These are phyloP conservation scores for Otolemur garnettii DNA, from an alignment of 2,113 vertebrate genomes.

Conservation along the genomic window DNA sequence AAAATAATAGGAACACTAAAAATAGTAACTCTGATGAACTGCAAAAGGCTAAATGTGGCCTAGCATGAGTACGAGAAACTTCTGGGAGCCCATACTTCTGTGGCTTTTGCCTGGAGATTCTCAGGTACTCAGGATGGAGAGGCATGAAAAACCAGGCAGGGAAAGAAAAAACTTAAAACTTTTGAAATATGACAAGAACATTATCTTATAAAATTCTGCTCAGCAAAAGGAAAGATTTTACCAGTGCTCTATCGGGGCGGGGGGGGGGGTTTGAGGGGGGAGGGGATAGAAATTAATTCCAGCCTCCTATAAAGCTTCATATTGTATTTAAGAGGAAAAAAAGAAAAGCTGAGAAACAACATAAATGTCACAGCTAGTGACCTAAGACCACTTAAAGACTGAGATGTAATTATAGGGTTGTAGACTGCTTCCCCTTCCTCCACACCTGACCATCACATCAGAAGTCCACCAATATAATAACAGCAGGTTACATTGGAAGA, in stretches of 20 bases:
- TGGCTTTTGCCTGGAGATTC: not conserved
- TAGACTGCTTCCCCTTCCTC: not conserved
- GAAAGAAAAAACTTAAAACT: not conserved
- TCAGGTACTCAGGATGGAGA: not conserved
- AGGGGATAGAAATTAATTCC: not conserved
- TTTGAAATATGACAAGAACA: not conserved
- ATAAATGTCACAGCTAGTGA: not conserved
- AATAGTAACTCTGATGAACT: not conserved
- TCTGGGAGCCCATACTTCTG: not conserved
- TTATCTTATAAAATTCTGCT: not conserved
- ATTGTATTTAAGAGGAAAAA: not conserved
- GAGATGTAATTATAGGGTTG: not conserved
- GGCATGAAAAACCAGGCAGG: not conserved
- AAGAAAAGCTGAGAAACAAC: not conserved
- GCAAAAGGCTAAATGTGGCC: not conserved
- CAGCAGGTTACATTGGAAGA: not conserved
- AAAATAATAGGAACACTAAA: not conserved
- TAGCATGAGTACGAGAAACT: not conserved
- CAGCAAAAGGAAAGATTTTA: not conserved
- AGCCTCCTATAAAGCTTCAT: not conserved
- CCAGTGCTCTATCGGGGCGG: not conserved
- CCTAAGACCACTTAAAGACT: not conserved
- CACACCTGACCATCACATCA: not conserved
- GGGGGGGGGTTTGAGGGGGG: fast-evolving
- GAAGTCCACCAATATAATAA: not conserved